Evolutionary conservation across 1,140 invertebrate species (phyloP), one percentile per base, ranked within the genome.

Genomic region (Zophobas morio): DNA sequence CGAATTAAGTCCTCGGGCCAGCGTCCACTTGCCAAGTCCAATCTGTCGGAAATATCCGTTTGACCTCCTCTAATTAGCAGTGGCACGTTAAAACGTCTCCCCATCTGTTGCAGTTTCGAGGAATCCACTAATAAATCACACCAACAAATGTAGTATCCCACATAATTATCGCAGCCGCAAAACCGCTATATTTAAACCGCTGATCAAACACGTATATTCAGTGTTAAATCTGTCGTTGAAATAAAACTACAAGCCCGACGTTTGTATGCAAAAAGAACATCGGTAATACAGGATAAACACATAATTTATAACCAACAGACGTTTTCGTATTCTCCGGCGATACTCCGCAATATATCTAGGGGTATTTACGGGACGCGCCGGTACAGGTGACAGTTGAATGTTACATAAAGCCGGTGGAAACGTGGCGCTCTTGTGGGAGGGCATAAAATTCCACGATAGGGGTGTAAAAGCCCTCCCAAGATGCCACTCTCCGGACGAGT

Each of bases 261-360:
- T 73, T 73, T 73, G 71, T 56, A 73, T 73, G 71, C 71, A 73
- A 73, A 56, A 73, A 73, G 49, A 73, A 54, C 71, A 56, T 54
- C 51, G 71, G 71, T 73, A 73, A 73, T 73, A 56, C 71, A 40
- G 71, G 51, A 73, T 73, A 56, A 73, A 73, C 71, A 73, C 71
- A 73, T 73, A 73, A 73, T 73, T 73, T 73, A 73, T 73, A 73
- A 34, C 71, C 71, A 73, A 54, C 71, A 73, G 71, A 73, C 71
- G 71, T 73, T 73, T 47, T 73, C 71, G 71, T 73, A 73, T 73
- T 73, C 71, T 73, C 49, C 71, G 37, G 51, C 71, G 71, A 73
- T 73, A 53, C 71, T 73, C 70, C 39, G 71, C 71, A 40, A 73
- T 73, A 73, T 73, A 73, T 73, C 71, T 73, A 73, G 54, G 54